Conservation (phyloP, 1,140 invertebrate genomes). For the Acromyrmex echinatior region DNA sequence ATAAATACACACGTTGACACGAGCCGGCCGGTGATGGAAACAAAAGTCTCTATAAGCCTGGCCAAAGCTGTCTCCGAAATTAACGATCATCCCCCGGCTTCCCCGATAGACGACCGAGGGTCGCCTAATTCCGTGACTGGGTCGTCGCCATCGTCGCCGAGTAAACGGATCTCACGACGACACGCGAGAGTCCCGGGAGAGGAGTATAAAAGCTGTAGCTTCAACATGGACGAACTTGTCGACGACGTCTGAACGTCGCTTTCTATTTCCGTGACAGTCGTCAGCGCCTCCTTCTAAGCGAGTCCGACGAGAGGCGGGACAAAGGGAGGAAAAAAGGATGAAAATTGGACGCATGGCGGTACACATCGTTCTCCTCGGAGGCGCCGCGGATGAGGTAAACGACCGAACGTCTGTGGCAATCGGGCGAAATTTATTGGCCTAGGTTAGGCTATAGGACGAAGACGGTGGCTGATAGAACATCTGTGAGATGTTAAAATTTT, state of each 20-base stretch:
- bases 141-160: conserved; percentile 3
- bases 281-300: conserved; percentile 37
- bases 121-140: conserved; percentile 51
- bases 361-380: conserved; percentile 46
- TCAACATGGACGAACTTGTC: conserved; percentile 37
- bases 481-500: background rate
- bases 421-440: conserved; percentile 70
- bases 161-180: background rate
- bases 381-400: conserved; percentile 57
- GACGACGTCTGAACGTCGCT: conserved; percentile 19
- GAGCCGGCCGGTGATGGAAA: background rate
- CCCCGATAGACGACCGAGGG: conserved; percentile 3
- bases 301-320: conserved; percentile 8
- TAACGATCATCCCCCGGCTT: conserved; percentile 14
- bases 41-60: conserved; percentile 28
- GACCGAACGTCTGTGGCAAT: conserved; percentile 55
- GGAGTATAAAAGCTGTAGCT: conserved; percentile 7
- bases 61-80: conserved; percentile 26
- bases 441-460: conserved; percentile 67
- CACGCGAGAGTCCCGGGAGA: background rate
- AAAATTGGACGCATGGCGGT: conserved; percentile 51
- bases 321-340: conserved; percentile 46
- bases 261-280: conserved; percentile 58
- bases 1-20: conserved; percentile 11
- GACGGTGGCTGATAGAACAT: background rate